Conservation (phyloP, 2,113 vertebrate species). For the Sisor rabdophorus region DNA sequence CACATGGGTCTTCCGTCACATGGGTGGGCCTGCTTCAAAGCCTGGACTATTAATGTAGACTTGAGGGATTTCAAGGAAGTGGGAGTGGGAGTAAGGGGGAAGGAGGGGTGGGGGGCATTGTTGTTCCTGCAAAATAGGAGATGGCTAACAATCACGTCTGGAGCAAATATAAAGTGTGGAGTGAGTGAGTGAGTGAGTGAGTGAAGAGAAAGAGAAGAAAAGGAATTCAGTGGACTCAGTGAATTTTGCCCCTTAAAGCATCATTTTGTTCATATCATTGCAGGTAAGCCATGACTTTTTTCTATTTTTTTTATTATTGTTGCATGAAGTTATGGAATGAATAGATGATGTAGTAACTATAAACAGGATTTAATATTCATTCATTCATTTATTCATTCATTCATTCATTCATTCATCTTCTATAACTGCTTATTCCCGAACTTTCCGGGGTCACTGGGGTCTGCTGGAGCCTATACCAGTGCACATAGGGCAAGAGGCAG, state of each 20-base stretch:
- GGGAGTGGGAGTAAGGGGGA: slow-evolving; percentile 53
- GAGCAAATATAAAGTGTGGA: slow-evolving; percentile 49
- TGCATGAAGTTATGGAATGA: too few species aligned
- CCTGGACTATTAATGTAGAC: slow-evolving; percentile 53
- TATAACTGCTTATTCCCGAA: too few species aligned
- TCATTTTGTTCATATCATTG: background rate
- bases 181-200: slow-evolving; percentile 56
- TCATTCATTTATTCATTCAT: too few species aligned
- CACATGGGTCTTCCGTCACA: background rate
- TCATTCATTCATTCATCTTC: too few species aligned
- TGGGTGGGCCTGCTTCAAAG: slow-evolving; percentile 59
- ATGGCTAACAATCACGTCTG: slow-evolving; percentile 58
- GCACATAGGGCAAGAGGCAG: too few species aligned
- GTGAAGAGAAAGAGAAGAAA: too few species aligned
- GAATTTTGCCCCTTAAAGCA: background rate
- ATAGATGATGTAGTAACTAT: too few species aligned
- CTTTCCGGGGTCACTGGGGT: too few species aligned
- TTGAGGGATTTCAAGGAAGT: slow-evolving; percentile 45
- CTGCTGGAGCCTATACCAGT: too few species aligned
- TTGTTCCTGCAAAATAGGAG: slow-evolving; percentile 64
- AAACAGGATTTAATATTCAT: too few species aligned
- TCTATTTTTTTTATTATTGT: too few species aligned
- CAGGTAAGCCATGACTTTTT: slow-evolving; percentile 1
- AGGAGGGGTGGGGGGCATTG: too few species aligned
- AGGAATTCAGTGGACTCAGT: slow-evolving; percentile 39